phyloP scores from a whole-genome alignment of 2,113 vertebrate genomes.

The Neolamprologus falcicula region DNA sequence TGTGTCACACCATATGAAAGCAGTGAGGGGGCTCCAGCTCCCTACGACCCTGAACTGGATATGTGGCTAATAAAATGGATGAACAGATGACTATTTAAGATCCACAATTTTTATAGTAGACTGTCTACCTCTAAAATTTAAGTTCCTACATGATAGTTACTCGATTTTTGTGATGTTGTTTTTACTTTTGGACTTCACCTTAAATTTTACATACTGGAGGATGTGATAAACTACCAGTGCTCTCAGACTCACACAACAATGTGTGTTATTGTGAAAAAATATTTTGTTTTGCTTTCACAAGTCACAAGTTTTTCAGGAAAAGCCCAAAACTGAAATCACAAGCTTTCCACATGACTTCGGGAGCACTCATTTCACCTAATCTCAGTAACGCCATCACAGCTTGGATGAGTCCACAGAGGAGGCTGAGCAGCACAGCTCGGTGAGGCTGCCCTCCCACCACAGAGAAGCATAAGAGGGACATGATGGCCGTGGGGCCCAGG shows the following conservation, averaged over 20 bases:
- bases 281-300: background rate
- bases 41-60: background rate
- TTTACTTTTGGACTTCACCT: background rate
- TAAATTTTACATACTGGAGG: background rate
- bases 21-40: background rate
- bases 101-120: background rate
- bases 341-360: background rate
- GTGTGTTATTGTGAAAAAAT: background rate
- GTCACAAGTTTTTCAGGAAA: background rate
- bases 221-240: background rate
- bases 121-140: background rate
- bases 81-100: background rate
- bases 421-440: slow-evolving; percentile 80
- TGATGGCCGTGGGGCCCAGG: slow-evolving; percentile 92
- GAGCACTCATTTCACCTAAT: slow-evolving; percentile 74
- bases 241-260: background rate
- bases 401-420: slow-evolving; percentile 87
- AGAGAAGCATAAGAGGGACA: slow-evolving; percentile 88
- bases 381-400: slow-evolving; percentile 80
- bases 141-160: background rate
- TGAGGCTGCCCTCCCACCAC: slow-evolving; percentile 76
- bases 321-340: background rate
- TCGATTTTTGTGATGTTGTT: background rate
- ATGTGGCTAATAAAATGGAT: background rate
- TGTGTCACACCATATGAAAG: fast-evolving